These are phyloP conservation scores for Pimpla rufipes DNA, from an alignment of 2,888 invertebrate genomes.

Conservation along the genomic window DNA sequence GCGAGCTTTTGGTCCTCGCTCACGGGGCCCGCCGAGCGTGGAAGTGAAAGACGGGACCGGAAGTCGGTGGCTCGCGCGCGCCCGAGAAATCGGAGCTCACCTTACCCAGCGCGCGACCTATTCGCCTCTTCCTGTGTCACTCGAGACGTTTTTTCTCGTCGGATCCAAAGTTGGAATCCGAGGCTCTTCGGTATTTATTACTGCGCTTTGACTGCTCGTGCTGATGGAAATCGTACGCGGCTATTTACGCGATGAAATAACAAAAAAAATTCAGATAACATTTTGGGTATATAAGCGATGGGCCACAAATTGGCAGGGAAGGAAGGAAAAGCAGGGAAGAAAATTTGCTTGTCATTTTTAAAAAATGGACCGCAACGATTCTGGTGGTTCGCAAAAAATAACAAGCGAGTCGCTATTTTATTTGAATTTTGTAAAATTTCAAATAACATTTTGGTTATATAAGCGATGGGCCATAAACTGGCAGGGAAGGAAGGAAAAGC, in stretches of 20 bases:
- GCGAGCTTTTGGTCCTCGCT: conserved; percentile 39
- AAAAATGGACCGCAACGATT: no score
- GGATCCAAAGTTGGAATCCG: conserved; percentile 15
- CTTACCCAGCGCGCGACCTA: conserved; percentile 19
- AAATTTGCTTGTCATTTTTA: no score
- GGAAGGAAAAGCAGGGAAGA: not conserved
- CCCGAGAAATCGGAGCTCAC: conserved; percentile 56
- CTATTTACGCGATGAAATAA: not conserved
- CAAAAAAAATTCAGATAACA: not conserved
- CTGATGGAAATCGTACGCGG: not conserved
- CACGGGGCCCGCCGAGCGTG: not conserved
- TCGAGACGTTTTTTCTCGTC: conserved; percentile 59
- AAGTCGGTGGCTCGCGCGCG: conserved; percentile 50
- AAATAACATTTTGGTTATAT: no score
- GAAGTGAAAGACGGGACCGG: conserved; percentile 55
- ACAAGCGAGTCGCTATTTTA: no score
- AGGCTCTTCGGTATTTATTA: conserved; percentile 10
- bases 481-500: not conserved
- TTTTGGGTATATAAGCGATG: no score
- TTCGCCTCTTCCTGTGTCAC: conserved; percentile 59
- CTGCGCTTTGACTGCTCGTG: conserved; percentile 22
- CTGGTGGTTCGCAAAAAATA: no score
- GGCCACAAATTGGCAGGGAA: no score
- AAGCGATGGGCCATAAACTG: no score
- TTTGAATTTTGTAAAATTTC: no score